Base-by-base conservation (phyloP, 2,888 invertebrate species). In the Pristionchus mayeri region DNA sequence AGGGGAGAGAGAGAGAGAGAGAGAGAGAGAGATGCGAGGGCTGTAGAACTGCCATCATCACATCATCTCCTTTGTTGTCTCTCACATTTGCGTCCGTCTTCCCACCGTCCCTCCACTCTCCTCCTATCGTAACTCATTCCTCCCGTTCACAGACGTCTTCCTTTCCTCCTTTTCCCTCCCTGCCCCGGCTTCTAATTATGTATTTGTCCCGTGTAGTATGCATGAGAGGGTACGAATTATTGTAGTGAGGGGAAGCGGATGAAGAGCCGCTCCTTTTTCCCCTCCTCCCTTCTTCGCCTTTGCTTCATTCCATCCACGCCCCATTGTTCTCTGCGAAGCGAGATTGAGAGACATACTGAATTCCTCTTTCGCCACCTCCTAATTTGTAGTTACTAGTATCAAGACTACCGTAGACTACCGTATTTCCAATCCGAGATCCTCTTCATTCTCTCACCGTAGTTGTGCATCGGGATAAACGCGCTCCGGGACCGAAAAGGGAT, bases 191-290 rank as follows among this genome's bases (percentile, higher is more conserved):
- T 78, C 80, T 78, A 50, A 52, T 54, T 78, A 50, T 78, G 78
- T 54, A 78, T 50, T 78, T 50, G 52, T 78, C 78, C 78, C 50
- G 78, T 78, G 54, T 80, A 40, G 40, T 80, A 52, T 78, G 76
- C 76, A 50, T 78, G 76, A 78, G 48, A 78, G 34, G 76, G 76
- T 78, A 78, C 76, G 76, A 78, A 78, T 78, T 78, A 78, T 78
- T 78, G 76, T 78, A 78, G 76, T 50, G 76, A 78, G 24, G 76
- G 50, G 48, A 50, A 52, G 76, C 7, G 76, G 76, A 30, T 78
- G 50, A 78, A 50, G 27, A 27, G 75, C 9, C 11, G 4, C 48
- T 6, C 13, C 34, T 30, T 75, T 75, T 44, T 71, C 40, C 9
- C 71, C 21, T 40, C 11, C 44, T n/a, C 71, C 71, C 9, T 37